phyloP scores from a whole-genome alignment of 1,140 invertebrate species.

The Brachionus angularis region DNA sequence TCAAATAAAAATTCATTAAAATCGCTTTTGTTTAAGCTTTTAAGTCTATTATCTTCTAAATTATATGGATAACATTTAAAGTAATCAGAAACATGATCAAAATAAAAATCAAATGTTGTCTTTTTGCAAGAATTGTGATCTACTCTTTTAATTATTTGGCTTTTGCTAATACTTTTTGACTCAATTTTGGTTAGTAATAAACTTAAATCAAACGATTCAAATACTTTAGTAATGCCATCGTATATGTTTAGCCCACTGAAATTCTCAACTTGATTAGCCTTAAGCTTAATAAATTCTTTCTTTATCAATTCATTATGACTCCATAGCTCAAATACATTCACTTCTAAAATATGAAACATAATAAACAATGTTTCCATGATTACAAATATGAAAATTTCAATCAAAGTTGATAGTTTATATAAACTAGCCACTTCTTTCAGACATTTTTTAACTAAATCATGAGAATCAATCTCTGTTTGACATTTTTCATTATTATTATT shows the following conservation, averaged over 20 bases:
- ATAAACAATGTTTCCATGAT: neutral
- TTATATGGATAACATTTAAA: slow-evolving; percentile 1
- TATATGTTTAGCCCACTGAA: too few relatives aligned
- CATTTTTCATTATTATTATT: too few relatives aligned
- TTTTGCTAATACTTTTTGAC: neutral
- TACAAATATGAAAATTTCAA: slow-evolving; percentile 19
- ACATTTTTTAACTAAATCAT: slow-evolving; percentile 34
- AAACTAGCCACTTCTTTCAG: slow-evolving; percentile 1
- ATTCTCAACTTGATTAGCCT: neutral
- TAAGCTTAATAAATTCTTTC: neutral
- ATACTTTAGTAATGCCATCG: too few relatives aligned
- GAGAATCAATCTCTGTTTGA: too few relatives aligned
- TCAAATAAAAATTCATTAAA: neutral
- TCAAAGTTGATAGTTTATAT: slow-evolving; percentile 3
- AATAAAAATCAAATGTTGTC: slow-evolving; percentile 32
- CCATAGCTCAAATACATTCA: neutral
- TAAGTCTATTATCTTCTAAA: neutral
- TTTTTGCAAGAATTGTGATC: slow-evolving; percentile 9
- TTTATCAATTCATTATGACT: neutral
- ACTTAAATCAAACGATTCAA: too few relatives aligned
- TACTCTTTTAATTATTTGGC: slow-evolving; percentile 1
- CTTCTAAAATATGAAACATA: neutral
- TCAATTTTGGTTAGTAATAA: too few relatives aligned
- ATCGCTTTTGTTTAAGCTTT: neutral
- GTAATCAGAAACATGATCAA: neutral